Evolutionary conservation across 2,888 invertebrate genomes (phyloP).

Genomic region (Caenorhabditis afra): DNA sequence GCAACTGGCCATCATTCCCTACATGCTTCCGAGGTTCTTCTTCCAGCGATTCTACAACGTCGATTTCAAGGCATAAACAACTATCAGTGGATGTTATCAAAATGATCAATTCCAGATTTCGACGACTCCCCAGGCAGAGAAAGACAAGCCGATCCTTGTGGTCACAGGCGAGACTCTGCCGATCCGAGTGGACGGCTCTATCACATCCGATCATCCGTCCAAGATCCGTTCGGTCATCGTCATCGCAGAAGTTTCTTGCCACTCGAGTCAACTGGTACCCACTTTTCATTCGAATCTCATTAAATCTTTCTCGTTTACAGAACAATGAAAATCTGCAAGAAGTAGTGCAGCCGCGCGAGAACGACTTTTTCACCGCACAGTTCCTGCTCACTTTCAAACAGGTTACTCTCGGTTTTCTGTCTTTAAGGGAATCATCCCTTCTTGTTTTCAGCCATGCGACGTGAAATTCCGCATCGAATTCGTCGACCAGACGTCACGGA

Average conservation of each 20-base stretch:
- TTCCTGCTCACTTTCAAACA: constrained; percentile 55
- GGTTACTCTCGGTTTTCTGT: constrained; percentile 40
- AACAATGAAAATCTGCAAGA: constrained; percentile 21
- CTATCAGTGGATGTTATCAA: neutral
- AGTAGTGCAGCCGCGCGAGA: constrained; percentile 53
- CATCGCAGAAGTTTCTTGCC: constrained; percentile 34
- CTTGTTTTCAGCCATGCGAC: constrained; percentile 56
- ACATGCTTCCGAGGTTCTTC: constrained; percentile 62
- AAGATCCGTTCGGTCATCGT: constrained; percentile 43
- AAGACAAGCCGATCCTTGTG: constrained; percentile 17
- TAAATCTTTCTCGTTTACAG: constrained; percentile 18
- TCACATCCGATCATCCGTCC: constrained; percentile 53
- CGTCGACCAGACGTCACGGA: constrained; percentile 58
- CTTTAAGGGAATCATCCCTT: too few species aligned
- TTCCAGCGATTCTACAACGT: constrained; percentile 62
- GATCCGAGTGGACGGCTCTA: constrained; percentile 60
- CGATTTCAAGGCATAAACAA: constrained; percentile 55
- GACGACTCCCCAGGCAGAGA: constrained; percentile 51
- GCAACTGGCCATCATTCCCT: constrained; percentile 51
- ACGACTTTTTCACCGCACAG: constrained; percentile 60
- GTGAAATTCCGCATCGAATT: constrained; percentile 67
- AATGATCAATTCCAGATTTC: constrained; percentile 45
- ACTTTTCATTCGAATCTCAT: neutral
- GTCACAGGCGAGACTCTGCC: constrained; percentile 49
- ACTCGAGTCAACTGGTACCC: constrained; percentile 20